Base-by-base conservation (phyloP, 2,113 vertebrate genomes). In the Alaudala cheleensis region DNA sequence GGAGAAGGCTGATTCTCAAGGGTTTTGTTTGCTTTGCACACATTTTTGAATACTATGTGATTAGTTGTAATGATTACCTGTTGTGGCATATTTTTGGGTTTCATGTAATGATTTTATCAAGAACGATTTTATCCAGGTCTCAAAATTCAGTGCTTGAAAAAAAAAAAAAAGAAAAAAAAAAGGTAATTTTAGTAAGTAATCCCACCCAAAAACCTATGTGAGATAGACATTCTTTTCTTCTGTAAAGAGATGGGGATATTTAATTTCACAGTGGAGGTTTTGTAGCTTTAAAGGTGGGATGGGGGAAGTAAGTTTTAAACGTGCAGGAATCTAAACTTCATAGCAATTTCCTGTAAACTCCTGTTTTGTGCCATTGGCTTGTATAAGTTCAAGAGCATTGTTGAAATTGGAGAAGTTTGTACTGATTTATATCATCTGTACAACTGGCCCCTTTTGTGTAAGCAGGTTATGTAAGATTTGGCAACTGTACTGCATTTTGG, bases 391-490 rank as follows among this genome's bases (percentile, higher is more conserved):
- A 4, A 95, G 62, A 80, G 64, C 66, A 29, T 77, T 93, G 88
- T 82, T 80, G 90, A 91, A 85, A 88, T 40, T 82, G 81, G 93
- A 95, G 81, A 84, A 49, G 54, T 69, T 81, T 78, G 64, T 82
- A 51, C 81, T 86, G 87, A 88, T 94, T 93, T 93, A 65, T 89
- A 86, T 92, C 79, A 60, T 91, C 74, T 92, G 87, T 65, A 58
- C 64, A 18, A 54, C 62, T 80, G 81, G 66, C 74, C 44, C 24
- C 53, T 76, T 94, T 91, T 95, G 87, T 94, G 71, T 93, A 87
- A 91, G 91, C 70, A 89, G 74, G 71, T 94, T 95, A 91, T 93
- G 64, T 94, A 95, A 97, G 87, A 11, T 87, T 88, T 95, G 93
- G 93, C 85, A 95, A 34, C 53, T 4, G 9, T 29, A 14, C 47